Evolutionary conservation across 35 echinoderm and acorn worm genomes (phyloP).

Genomic region (Heliocidaris erythrogramma): DNA sequence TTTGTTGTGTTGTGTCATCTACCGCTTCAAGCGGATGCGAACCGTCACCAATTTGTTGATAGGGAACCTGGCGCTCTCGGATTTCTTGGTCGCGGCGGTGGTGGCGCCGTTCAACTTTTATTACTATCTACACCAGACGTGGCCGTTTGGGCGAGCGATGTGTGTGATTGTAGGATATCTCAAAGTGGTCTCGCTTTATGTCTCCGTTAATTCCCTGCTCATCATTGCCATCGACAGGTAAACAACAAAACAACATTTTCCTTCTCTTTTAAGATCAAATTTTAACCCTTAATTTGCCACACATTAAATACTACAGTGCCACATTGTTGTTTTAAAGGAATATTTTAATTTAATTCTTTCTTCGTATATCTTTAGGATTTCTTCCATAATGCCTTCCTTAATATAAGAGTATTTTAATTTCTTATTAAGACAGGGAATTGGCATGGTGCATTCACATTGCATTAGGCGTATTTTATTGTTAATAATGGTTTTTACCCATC

Average conservation of each 20-base stretch:
- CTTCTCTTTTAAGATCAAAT: not conserved
- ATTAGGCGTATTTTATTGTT: too few relatives aligned
- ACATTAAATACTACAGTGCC: too few relatives aligned
- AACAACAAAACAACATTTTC: not conserved
- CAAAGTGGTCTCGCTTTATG: constrained; percentile 72
- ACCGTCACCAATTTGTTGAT: constrained; percentile 93
- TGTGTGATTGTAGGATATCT: constrained; percentile 78
- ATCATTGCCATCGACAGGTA: constrained; percentile 95
- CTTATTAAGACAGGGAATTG: too few relatives aligned
- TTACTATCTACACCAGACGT: constrained; percentile 77
- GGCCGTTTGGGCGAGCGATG: constrained; percentile 81
- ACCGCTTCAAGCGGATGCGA: constrained; percentile 86
- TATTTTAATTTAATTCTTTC: too few relatives aligned
- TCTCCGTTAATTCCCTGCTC: constrained; percentile 88
- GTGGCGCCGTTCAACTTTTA: constrained; percentile 96
- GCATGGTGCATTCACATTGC: too few relatives aligned
- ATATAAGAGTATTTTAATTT: too few relatives aligned
- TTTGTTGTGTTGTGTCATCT: constrained; percentile 83
- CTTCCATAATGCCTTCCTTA: too few relatives aligned
- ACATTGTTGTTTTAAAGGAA: too few relatives aligned
- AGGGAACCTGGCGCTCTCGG: constrained; percentile 91
- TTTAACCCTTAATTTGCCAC: too few relatives aligned
- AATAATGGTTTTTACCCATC: too few relatives aligned
- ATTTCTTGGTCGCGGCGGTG: constrained; percentile 87
- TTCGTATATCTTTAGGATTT: too few relatives aligned